Conservation (phyloP, 2,113 vertebrate species). For the Stigmatopora nigra region DNA sequence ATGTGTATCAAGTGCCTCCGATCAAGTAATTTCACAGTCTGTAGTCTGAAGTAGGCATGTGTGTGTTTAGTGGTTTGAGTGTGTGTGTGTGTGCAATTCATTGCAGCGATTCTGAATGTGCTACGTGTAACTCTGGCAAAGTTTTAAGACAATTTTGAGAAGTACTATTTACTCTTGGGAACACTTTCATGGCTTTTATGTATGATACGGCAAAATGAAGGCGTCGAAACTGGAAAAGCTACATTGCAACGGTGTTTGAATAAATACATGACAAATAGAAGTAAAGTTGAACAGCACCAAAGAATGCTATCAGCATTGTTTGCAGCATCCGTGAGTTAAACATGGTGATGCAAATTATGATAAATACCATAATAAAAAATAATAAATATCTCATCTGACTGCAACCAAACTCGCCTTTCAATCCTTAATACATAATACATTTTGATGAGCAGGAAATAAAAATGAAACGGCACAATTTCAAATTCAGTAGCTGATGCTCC, state of each 20-base stretch:
- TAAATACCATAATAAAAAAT: too few species aligned
- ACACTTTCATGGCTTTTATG: constrained; percentile 44
- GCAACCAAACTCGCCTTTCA: too few species aligned
- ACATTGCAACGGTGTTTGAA: not conserved
- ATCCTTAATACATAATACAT: too few species aligned
- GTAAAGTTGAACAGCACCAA: too few species aligned
- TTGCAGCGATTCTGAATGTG: constrained; percentile 37
- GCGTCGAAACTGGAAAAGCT: not conserved
- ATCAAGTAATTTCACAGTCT: constrained; percentile 50
- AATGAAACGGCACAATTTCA: not conserved
- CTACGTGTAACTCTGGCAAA: constrained; percentile 35
- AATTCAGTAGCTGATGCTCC: not conserved
- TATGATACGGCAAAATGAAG: constrained; percentile 21
- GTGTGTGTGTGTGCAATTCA: constrained; percentile 33
- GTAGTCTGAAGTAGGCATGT: constrained; percentile 23
- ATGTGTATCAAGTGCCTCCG: constrained; percentile 24
- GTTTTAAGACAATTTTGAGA: constrained; percentile 34
- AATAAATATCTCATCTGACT: too few species aligned
- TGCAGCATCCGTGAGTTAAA: too few species aligned
- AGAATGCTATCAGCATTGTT: too few species aligned
- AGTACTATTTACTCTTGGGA: constrained; percentile 42
- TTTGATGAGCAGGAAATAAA: not conserved
- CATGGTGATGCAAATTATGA: too few species aligned
- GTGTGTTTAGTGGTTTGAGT: constrained; percentile 5
- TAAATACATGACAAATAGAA: too few species aligned